These are phyloP conservation scores for Tenthredo distinguenda DNA, from an alignment of 2,888 invertebrate species.

Conservation along the genomic window DNA sequence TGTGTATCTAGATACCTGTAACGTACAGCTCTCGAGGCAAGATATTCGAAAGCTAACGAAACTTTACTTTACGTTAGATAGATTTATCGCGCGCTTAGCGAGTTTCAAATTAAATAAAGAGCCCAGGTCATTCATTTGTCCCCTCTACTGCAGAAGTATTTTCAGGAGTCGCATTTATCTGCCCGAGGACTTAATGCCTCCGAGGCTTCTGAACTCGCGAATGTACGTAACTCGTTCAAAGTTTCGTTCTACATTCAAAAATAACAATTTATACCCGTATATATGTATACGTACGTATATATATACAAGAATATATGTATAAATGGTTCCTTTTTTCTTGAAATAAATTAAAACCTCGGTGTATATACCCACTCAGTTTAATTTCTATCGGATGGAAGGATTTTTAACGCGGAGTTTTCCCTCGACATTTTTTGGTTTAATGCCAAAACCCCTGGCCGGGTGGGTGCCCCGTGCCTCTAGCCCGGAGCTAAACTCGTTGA, in stretches of 20 bases:
- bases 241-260: background rate
- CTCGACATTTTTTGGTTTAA: background rate
- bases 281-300: too few relatives aligned
- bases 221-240: background rate
- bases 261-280: background rate
- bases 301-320: too few relatives aligned
- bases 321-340: background rate
- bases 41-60: conserved; percentile 22
- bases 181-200: background rate
- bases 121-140: conserved; percentile 32
- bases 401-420: background rate
- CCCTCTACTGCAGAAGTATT: conserved; percentile 20
- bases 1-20: background rate
- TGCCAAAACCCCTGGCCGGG: background rate
- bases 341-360: background rate
- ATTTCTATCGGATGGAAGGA: conserved; percentile 25
- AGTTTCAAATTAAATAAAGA: conserved; percentile 45
- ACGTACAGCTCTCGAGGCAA: background rate
- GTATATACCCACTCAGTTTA: background rate
- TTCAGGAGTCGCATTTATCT: conserved; percentile 17
- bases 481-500: conserved; percentile 47
- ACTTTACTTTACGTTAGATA: background rate
- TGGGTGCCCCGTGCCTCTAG: background rate
- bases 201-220: background rate
- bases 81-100: conserved; percentile 28